Conservation (phyloP, 2,888 invertebrate species). For the Ceramica pisi region DNA sequence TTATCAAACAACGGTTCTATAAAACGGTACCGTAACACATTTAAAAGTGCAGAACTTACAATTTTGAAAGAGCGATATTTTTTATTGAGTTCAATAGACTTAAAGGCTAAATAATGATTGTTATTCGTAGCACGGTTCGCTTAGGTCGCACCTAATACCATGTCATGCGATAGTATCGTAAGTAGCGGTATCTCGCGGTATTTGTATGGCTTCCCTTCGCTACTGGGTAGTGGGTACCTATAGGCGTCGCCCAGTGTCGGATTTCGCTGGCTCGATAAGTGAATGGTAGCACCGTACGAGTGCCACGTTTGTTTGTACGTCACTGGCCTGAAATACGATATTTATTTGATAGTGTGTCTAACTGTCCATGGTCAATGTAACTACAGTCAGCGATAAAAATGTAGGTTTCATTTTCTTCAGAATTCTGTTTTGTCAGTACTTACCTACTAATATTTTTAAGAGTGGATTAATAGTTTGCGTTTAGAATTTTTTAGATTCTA, state of each 20-base stretch:
- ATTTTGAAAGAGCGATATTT: slow-evolving; percentile 40
- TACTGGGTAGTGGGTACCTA: slow-evolving; percentile 21
- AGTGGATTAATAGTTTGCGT: neutral
- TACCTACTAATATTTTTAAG: neutral
- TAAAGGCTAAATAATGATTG: slow-evolving; percentile 36
- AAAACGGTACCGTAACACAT: slow-evolving; percentile 42
- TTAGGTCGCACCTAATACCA: slow-evolving; percentile 13
- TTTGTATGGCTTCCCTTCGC: slow-evolving; percentile 59
- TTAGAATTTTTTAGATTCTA: neutral
- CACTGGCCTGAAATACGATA: slow-evolving; percentile 35
- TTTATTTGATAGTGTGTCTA: slow-evolving; percentile 2
- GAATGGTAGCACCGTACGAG: slow-evolving; percentile 10
- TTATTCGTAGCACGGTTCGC: slow-evolving; percentile 41
- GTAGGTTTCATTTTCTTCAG: neutral
- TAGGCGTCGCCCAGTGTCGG: slow-evolving; percentile 43
- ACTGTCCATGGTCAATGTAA: neutral
- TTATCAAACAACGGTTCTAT: slow-evolving; percentile 2
- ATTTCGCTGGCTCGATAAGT: slow-evolving; percentile 38
- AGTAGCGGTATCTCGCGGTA: slow-evolving; percentile 30
- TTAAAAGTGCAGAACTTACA: slow-evolving; percentile 40
- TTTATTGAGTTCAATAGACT: slow-evolving; percentile 61
- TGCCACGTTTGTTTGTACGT: neutral
- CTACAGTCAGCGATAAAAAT: neutral
- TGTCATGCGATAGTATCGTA: slow-evolving; percentile 32
- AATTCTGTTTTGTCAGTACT: neutral